Percentiles rank a stretch among this genome's conserved stretches.
Evolutionary conservation across 2,888 invertebrate species (phyloP).

Genomic region (Troides aeacus): DNA sequence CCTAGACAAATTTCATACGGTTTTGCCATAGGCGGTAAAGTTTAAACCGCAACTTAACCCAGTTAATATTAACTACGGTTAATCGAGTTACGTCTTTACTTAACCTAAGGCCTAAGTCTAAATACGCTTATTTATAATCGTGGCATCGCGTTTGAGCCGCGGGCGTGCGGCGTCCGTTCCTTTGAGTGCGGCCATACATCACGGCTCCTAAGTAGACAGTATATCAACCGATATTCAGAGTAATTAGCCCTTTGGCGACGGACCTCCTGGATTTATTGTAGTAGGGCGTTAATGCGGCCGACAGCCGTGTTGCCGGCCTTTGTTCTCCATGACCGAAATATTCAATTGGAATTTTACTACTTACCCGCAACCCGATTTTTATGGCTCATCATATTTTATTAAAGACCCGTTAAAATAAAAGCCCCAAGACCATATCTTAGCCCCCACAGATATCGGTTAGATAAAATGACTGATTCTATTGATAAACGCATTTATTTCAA

Average conservation of each 20-base stretch:
- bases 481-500: constrained; percentile 14
- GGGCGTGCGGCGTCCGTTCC: constrained; percentile 72
- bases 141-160: constrained; percentile 53
- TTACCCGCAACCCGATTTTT: constrained; percentile 13
- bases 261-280: constrained; percentile 76
- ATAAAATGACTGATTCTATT: constrained; percentile 16
- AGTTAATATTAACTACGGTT: constrained; percentile 15
- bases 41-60: not conserved
- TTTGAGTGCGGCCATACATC: constrained; percentile 75
- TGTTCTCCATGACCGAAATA: constrained; percentile 67
- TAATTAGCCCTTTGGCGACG: constrained; percentile 79
- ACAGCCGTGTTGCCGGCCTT: constrained; percentile 76
- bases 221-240: constrained; percentile 76
- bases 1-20: not conserved
- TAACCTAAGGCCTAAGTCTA: constrained; percentile 47
- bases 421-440: constrained; percentile 20
- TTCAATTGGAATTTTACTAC: constrained; percentile 66
- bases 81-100: constrained; percentile 26
- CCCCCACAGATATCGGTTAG: constrained; percentile 11
- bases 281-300: constrained; percentile 75
- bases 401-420: constrained; percentile 21
- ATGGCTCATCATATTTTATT: not conserved
- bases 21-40: not conserved
- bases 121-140: constrained; percentile 75
- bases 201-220: constrained; percentile 77